Conservation (phyloP, 2,113 vertebrate genomes). For the Mustelus asterias region DNA sequence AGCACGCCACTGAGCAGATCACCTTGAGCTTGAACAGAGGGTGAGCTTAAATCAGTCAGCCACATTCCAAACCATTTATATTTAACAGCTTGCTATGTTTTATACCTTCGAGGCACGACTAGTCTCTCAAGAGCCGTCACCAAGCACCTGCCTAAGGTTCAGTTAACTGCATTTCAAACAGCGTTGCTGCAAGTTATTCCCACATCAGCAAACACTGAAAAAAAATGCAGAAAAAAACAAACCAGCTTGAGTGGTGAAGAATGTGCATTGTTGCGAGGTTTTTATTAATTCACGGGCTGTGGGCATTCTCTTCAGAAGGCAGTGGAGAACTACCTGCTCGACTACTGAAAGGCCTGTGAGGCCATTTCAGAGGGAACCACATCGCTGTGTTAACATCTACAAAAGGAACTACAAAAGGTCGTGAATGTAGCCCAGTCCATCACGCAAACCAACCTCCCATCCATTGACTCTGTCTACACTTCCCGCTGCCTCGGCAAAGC, state of each 20-base stretch:
- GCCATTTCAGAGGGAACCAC: background rate
- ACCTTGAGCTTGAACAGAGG: background rate
- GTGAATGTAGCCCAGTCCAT: too few species aligned
- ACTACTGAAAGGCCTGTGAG: background rate
- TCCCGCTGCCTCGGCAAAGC: too few species aligned
- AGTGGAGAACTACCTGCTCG: background rate
- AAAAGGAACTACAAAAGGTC: too few species aligned
- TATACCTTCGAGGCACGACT: slow-evolving; percentile 1
- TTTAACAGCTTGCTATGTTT: slow-evolving; percentile 38
- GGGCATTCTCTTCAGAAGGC: background rate
- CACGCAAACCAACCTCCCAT: too few species aligned
- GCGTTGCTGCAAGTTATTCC: background rate
- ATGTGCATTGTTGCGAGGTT: background rate
- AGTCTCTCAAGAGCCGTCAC: background rate
- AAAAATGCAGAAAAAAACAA: background rate
- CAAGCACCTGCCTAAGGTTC: background rate
- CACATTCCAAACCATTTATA: background rate
- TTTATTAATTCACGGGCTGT: background rate
- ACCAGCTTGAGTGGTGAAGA: background rate
- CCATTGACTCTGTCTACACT: too few species aligned
- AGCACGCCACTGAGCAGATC: background rate
- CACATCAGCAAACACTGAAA: background rate
- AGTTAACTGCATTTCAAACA: background rate
- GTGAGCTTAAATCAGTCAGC: background rate
- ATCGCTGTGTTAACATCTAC: background rate